These are phyloP conservation scores for Chlorocebus sabaeus DNA, from an alignment of 2,113 vertebrate genomes.

Conservation along the genomic window DNA sequence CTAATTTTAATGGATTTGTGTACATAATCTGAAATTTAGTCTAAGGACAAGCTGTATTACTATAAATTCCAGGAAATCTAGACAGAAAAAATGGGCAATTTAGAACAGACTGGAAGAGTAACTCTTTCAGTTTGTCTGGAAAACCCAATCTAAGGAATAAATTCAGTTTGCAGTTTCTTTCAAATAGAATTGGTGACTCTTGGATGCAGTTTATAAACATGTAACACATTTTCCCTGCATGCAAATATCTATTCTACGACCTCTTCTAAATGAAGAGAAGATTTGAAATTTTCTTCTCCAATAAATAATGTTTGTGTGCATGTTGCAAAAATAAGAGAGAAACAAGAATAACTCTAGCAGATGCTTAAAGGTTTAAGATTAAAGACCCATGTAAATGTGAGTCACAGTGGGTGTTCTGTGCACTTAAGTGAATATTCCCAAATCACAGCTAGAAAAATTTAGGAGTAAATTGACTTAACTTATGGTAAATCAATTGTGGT, in stretches of 20 bases:
- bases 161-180: constrained; percentile 35
- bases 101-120: constrained; percentile 2
- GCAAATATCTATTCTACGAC: background rate
- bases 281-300: background rate
- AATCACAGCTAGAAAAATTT: constrained; percentile 40
- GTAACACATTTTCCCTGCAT: background rate
- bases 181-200: background rate
- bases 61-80: background rate
- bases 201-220: background rate
- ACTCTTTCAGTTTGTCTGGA: constrained; percentile 11
- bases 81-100: constrained; percentile 2
- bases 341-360: background rate
- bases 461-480: constrained; percentile 41
- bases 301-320: constrained; percentile 25
- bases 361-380: constrained; percentile 9
- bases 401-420: background rate
- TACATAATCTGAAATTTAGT: background rate
- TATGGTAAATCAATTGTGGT: constrained; percentile 17
- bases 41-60: background rate
- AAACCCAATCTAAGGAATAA: constrained; percentile 38
- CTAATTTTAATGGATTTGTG: constrained; percentile 6
- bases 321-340: constrained; percentile 13
- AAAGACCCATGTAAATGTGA: constrained; percentile 8
- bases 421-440: background rate
- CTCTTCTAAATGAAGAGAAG: background rate